Evolutionary conservation across 2,797 vertebrate species (phyloP).

Genomic region (Anas acuta): DNA sequence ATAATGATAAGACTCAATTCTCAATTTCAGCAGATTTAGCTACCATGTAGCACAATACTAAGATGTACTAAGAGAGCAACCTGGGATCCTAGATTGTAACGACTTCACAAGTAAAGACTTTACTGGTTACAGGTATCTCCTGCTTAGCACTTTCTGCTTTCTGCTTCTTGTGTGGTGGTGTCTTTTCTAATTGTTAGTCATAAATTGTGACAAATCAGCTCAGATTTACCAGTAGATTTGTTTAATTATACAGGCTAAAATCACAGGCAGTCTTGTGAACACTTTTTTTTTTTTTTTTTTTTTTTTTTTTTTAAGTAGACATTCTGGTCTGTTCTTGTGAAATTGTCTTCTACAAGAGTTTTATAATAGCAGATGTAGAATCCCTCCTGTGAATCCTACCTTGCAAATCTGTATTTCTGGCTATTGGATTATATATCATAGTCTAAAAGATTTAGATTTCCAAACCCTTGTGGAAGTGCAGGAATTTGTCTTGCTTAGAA

Average conservation of each 20-base stretch:
- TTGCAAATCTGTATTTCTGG: background rate
- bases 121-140: background rate
- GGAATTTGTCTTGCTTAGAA: background rate
- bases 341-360: background rate
- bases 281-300: background rate
- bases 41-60: background rate
- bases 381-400: background rate
- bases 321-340: background rate
- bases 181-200: background rate
- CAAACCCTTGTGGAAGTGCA: background rate
- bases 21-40: background rate
- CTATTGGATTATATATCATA: background rate
- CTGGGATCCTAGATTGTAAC: background rate
- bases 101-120: background rate
- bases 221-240: background rate
- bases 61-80: background rate
- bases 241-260: background rate
- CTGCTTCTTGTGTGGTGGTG: background rate
- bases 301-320: background rate
- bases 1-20: background rate
- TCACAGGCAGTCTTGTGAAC: background rate
- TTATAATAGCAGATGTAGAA: background rate
- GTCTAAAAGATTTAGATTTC: background rate
- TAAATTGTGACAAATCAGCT: background rate
- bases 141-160: background rate